Evolutionary conservation across 2,888 invertebrate genomes (phyloP).

Genomic region (Drosophila kanekoi): DNA sequence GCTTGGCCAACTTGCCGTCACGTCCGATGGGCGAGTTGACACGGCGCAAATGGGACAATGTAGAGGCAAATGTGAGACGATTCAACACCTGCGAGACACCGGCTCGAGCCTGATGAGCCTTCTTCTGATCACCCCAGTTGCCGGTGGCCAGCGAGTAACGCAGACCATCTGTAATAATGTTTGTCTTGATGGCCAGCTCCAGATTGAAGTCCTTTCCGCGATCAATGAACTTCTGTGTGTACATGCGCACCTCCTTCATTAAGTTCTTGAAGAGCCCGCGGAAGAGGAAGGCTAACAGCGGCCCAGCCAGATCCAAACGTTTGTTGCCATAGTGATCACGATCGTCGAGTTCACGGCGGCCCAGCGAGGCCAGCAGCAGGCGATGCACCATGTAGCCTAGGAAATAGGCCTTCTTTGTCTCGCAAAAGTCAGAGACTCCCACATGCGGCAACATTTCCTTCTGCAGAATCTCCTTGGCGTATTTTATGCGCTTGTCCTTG

Average conservation of each 20-base stretch:
- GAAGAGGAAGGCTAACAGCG: constrained; percentile 97
- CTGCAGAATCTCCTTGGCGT: constrained; percentile 99
- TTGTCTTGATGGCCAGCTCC: constrained; percentile 95
- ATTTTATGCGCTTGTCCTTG: constrained; percentile 99
- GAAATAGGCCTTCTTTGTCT: constrained; percentile 99
- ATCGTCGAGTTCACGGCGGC: constrained; percentile 98
- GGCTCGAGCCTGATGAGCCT: constrained; percentile 95
- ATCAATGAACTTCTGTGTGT: constrained; percentile 99
- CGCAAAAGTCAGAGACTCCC: constrained; percentile 99
- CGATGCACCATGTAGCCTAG: constrained; percentile 99
- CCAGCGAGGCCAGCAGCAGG: constrained; percentile 95
- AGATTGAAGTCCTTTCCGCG: constrained; percentile 99
- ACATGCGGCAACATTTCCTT: constrained; percentile 99
- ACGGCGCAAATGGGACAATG: constrained; percentile 98
- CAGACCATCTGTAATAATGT: constrained; percentile 98
- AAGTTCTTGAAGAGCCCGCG: constrained; percentile 98
- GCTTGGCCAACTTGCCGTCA: constrained; percentile 99
- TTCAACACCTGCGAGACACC: constrained; percentile 95
- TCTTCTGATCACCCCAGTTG: constrained; percentile 99
- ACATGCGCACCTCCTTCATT: constrained; percentile 98
- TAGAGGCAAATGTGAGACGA: constrained; percentile 98
- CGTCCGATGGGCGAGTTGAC: constrained; percentile 99
- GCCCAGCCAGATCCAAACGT: constrained; percentile 98
- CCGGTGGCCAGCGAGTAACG: constrained; percentile 99
- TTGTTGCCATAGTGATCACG: constrained; percentile 99